A percentile compares a stretch with the other conserved stretches of the same genome.
Evolutionary conservation across 2,888 invertebrate species (phyloP).

Genomic region (Sthenelais limicola): DNA sequence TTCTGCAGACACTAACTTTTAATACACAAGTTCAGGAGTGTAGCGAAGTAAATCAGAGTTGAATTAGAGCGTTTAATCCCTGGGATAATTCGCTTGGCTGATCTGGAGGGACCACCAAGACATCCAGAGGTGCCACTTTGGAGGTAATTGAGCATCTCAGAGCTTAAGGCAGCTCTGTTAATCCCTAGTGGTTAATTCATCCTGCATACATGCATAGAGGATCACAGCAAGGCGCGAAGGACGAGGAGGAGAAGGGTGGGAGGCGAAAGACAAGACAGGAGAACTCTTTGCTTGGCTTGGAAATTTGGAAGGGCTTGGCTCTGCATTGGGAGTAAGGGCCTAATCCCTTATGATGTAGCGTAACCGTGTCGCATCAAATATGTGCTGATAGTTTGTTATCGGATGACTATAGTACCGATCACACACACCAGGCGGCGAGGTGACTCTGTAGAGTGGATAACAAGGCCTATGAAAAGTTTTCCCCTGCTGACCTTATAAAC

Average conservation of each 20-base stretch:
- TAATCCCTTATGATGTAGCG: constrained; percentile 30
- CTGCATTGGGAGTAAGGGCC: background rate
- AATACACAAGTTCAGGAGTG: constrained; percentile 34
- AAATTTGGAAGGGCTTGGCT: background rate
- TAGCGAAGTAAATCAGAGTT: constrained; percentile 33
- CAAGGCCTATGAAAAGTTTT: no score
- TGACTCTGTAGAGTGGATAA: no score
- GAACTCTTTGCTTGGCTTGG: background rate
- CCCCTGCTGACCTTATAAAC: no score
- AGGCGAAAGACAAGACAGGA: background rate
- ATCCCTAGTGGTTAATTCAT: constrained; percentile 30
- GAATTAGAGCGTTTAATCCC: constrained; percentile 27
- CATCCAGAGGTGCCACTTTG: background rate
- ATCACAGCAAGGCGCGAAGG: background rate
- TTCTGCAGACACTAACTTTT: constrained; percentile 31
- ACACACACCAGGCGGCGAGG: no score
- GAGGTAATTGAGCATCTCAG: constrained; percentile 23
- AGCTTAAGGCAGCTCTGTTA: constrained; percentile 33
- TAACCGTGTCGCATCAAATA: constrained; percentile 25
- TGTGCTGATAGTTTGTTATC: constrained; percentile 20
- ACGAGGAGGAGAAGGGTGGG: background rate
- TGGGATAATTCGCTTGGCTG: constrained; percentile 10
- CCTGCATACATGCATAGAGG: constrained; percentile 29
- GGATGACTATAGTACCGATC: background rate
- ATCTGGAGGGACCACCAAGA: background rate